Evolutionary conservation across 2,888 invertebrate genomes (phyloP), one percentile per base, ranked within the genome.

Genomic region (Dicyrtomina minuta): DNA sequence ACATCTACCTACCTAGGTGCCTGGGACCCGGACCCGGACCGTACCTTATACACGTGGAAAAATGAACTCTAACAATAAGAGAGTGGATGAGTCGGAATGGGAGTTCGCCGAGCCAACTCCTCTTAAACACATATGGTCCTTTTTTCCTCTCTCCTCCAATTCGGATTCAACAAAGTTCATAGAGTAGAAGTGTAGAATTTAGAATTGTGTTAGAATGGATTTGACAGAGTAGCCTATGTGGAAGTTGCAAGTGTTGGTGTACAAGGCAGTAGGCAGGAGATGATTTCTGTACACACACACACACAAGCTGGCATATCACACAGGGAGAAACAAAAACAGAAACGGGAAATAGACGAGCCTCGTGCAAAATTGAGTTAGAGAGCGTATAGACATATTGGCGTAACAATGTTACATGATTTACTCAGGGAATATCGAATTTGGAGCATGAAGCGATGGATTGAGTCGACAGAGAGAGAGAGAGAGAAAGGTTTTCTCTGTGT

Each of bases 381-480:
- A 55, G 46, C 53, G 59, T 62, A 46, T 26, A 60, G 61, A 69
- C 56, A 46, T 24, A 67, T 58, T 67, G 43, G 67, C 61, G 44
- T 71, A 71, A 71, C 67, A 71, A 71, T 64, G 70, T 71, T 71
- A 71, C 62, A 71, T 64, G 59, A 71, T 71, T 71, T 71, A 70
- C 70, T 60, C 65, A 71, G 67, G 61, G 58, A 70, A 60, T 70
- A 70, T 62, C 62, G 64, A 64, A 69, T 70, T 70, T 65, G 65
- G 58, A 59, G 58, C 70, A 68, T 62, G 64, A 67, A 41, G 71
- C 58, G 59, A 59, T 59, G 66, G 66, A 59, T 58, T 66, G 66
- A 66, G 56, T 44, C n/a, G 55, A 53, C 43, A 61, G 55, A 68
- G 41, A n/a, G n/a, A n/a, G n/a, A n/a, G n/a, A n/a, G n/a, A n/a